phyloP scores from a whole-genome alignment of 2,797 vertebrate species.

The Rhinoraja longicauda region DNA sequence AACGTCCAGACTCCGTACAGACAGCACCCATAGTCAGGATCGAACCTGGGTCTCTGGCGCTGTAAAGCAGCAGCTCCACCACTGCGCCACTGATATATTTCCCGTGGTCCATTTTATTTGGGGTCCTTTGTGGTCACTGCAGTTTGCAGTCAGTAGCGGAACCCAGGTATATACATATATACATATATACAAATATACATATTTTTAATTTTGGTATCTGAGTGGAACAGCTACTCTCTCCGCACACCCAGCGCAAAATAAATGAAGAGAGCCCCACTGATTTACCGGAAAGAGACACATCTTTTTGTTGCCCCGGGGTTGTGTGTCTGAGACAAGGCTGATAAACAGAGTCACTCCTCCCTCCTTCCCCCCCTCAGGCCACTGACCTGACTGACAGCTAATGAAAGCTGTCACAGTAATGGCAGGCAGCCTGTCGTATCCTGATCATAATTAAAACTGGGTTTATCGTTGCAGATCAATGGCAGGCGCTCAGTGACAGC shows the following conservation, averaged over 20 bases:
- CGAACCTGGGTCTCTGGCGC: no score
- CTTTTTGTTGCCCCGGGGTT: not conserved
- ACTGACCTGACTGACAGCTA: slow-evolving; percentile 15
- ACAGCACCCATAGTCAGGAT: no score
- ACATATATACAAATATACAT: no score
- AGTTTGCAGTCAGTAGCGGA: not conserved
- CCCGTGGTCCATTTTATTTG: not conserved
- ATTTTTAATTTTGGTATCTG: not conserved
- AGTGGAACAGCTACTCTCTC: not conserved
- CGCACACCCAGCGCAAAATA: not conserved
- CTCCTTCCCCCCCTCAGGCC: not conserved
- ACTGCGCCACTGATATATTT: no score
- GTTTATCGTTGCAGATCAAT: not conserved
- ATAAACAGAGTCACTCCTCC: slow-evolving; percentile 15
- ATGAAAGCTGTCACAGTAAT: slow-evolving; percentile 21
- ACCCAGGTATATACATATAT: no score
- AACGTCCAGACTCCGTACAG: no score
- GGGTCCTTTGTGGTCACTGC: not conserved
- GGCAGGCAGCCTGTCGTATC: not conserved
- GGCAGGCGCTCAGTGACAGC: not conserved
- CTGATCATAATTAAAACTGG: slow-evolving; percentile 6
- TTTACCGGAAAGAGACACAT: not conserved
- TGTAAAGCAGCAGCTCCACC: no score
- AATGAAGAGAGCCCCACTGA: slow-evolving; percentile 24
- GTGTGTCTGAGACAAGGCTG: not conserved